Evolutionary conservation across 2,797 vertebrate genomes (phyloP), one percentile per base, ranked within the genome.

Genomic region (Graptemys geographica): DNA sequence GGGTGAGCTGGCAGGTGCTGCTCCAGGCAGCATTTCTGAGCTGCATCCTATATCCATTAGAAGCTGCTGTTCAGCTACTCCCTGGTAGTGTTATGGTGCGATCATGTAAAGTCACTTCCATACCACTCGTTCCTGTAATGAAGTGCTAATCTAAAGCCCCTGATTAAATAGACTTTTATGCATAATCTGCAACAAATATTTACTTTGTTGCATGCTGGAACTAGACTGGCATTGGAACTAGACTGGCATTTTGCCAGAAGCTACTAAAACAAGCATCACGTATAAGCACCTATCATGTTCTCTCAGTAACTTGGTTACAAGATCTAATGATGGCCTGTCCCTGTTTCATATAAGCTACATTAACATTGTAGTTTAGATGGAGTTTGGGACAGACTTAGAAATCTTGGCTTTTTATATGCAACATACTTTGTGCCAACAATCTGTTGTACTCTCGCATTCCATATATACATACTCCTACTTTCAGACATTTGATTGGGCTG

Each of bases 381-480:
- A 28, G 49, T 31, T 7, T 74, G 19, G 79, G n/a, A 23, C 11
- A 49, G 27, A 41, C 89, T 57, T n/a, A 0, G 0, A 59, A 74
- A 51, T 49, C 78, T 53, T 82, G 4, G 18, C 33, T 69, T 88
- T 78, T n/a, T 79, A 25, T 86, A 25, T 11, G 65, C 89, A 87
- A 44, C 74, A 27, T 3, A 6, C 8, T 92, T 56, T 72, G 86
- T 27, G 2, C 86, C 92, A 95, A 59, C 27, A 59, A 47, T 79
- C 95, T 90, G 93, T 82, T 93, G 90, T 88, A 28, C 83, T 89
- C 81, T 31, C 72, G 86, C 62, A 2, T 87, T 51, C 84, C 85
- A 1, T 8, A 3, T 5, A 4, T 12, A 1, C 1, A 3, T 62
- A 65, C 16, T n/a, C 33, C 33, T 65, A n/a, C 62, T 65, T 65